Base-by-base conservation (phyloP, 92 coral and sea anemone genomes). In the Micromussa lordhowensis region DNA sequence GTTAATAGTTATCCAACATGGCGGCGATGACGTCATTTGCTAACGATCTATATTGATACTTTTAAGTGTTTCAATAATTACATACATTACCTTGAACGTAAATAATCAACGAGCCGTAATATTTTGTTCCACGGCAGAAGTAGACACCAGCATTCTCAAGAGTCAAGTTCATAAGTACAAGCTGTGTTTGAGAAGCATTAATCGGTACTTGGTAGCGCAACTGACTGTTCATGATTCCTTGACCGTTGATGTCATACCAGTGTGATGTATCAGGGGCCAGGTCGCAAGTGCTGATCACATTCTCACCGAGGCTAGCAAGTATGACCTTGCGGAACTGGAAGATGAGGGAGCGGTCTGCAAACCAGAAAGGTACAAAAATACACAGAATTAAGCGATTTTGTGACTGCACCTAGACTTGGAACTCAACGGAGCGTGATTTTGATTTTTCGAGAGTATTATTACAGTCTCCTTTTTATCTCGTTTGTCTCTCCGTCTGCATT, bases 31-130 rank as follows among this genome's bases (percentile, higher is more conserved):
- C n/a, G n/a, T n/a, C n/a, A n/a, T n/a, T n/a, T n/a, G n/a, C n/a
- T n/a, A n/a, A n/a, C n/a, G n/a, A n/a, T n/a, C n/a, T n/a, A n/a
- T n/a, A n/a, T n/a, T n/a, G n/a, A 9, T 1, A 40, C 6, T 1
- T 40, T 40, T 40, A 4, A 4, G 6, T 1, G 48, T 40, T 29
- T 71, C 18, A 71, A 71, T 8, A 64, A 64, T 54, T 13, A 54
- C n/a, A n/a, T n/a, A n/a, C 71, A 40, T 22, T 32, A 71, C 76
- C 76, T 71, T 29, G 38, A 29, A 71, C 36, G 76, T 71, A 71
- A 29, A 71, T 26, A 9, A 71, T 26, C 40, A 71, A 16, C 4
- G 22, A 4, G 21, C 76, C 76, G 22, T 71, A 71, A 5, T 29
- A 4, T 29, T 30, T 29, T 29, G 36, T 71, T 12, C 40, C 40